phyloP scores from a whole-genome alignment of 2,797 vertebrate genomes.

The Dendrocincla fuliginosa region DNA sequence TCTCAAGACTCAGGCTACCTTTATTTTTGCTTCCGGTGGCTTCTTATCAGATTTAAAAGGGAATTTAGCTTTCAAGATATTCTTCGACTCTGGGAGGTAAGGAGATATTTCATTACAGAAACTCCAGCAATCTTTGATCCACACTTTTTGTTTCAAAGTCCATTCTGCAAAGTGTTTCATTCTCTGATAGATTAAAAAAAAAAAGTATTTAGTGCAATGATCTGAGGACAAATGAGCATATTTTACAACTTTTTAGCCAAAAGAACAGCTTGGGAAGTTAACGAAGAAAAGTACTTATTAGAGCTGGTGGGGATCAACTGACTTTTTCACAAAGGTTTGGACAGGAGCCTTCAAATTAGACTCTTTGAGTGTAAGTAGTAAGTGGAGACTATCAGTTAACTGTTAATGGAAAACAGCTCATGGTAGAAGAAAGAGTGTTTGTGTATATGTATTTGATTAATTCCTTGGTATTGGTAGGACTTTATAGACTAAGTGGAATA shows the following conservation, averaged over 20 bases:
- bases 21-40: conserved; percentile 98
- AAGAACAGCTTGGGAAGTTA: background rate
- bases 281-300: background rate
- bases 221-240: background rate
- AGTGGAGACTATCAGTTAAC: background rate
- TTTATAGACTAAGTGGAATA: background rate
- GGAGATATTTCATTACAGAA: background rate
- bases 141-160: too few species aligned
- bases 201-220: background rate
- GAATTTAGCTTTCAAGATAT: conserved; percentile 94
- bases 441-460: background rate
- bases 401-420: background rate
- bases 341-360: background rate
- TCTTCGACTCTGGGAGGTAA: conserved; percentile 95
- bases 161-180: background rate
- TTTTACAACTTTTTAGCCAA: background rate
- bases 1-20: conserved; percentile 96
- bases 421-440: background rate
- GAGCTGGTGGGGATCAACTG: background rate
- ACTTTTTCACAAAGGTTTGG: background rate
- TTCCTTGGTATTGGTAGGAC: background rate
- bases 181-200: background rate
- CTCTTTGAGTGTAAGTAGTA: background rate
- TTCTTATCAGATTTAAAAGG: conserved; percentile 95
- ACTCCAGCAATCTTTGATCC: background rate